Evolutionary conservation across 2,888 invertebrate species (phyloP), one percentile per base, ranked within the genome.

Genomic region (Idaea dimidiata): DNA sequence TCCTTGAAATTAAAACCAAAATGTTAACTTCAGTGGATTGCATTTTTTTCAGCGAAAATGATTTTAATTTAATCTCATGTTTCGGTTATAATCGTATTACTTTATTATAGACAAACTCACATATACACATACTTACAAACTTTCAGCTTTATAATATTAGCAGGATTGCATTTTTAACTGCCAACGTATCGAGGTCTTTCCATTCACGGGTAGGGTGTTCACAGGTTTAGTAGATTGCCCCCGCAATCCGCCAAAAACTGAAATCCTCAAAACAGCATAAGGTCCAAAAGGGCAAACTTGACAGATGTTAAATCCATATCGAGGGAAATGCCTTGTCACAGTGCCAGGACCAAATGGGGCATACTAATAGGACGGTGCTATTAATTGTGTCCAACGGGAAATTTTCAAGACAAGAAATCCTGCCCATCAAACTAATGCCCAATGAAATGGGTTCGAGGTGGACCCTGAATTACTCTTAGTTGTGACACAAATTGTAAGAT

Each of bases 341-440:
- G 17, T 17, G 17, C 17, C 56, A 17, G 56, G 18, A 18, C 60
- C 56, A 56, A 56, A 56, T 86, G 81, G 81, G 85, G 83, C 86
- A 87, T 86, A 88, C 90, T 88, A 90, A 88, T 88, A 87, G 87
- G 84, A 77, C 76, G 71, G 79, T 74, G 80, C 82, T 79, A 88
- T 90, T 89, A 88, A 88, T 88, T 88, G 85, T 86, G 87, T 77
- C 75, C 81, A 83, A 83, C 81, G 84, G 67, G 64, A 88, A 90
- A 89, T 88, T 91, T 89, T 90, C 84, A 86, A 88, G 87, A 82
- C 88, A 88, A 88, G 89, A 88, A 89, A 90, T 89, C 89, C 89
- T 79, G 68, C 86, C 85, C 78, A 88, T 89, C 87, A 86, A 72
- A 75, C 79, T 91, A 92, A 91, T 91, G 80, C 91, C 87, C 72